Evolutionary conservation across 2,113 vertebrate species (phyloP).

Genomic region (Peromyscus californicus): DNA sequence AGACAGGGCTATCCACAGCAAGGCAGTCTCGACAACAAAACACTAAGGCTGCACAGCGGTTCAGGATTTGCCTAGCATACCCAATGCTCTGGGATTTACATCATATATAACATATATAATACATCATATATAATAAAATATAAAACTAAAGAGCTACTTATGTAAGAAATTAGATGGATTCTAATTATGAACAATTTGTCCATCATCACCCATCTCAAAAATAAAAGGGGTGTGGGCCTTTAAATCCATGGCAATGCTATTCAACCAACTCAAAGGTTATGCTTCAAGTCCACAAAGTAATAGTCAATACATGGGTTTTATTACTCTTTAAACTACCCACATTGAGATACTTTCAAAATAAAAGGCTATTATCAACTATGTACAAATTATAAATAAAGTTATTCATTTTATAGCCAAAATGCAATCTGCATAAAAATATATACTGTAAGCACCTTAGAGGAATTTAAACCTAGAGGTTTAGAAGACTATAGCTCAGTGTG

Average conservation of each 20-base stretch:
- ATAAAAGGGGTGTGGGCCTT: not conserved
- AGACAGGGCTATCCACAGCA: not conserved
- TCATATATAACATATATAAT: not conserved
- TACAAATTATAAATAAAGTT: constrained; percentile 44
- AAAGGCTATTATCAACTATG: not conserved
- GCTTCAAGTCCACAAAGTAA: constrained; percentile 25
- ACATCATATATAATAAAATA: not conserved
- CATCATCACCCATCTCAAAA: not conserved
- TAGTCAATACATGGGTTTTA: not conserved
- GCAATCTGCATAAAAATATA: not conserved
- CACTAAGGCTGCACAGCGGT: not conserved
- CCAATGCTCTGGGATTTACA: not conserved
- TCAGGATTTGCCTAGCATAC: not conserved
- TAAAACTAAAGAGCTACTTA: not conserved
- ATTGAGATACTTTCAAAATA: not conserved
- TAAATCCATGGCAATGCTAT: constrained; percentile 8
- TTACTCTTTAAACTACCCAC: constrained; percentile 17
- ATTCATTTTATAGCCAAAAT: not conserved
- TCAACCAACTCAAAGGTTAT: not conserved
- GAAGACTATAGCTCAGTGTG: not conserved
- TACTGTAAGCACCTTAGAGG: not conserved
- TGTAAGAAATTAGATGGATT: not conserved
- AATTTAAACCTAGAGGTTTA: constrained; percentile 27
- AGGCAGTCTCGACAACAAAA: not conserved
- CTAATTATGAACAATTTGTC: not conserved